A percentile compares a stretch with the other conserved stretches of the same genome.
phyloP scores from a whole-genome alignment of 2,888 invertebrate genomes.

The Pollenia angustigena region DNA sequence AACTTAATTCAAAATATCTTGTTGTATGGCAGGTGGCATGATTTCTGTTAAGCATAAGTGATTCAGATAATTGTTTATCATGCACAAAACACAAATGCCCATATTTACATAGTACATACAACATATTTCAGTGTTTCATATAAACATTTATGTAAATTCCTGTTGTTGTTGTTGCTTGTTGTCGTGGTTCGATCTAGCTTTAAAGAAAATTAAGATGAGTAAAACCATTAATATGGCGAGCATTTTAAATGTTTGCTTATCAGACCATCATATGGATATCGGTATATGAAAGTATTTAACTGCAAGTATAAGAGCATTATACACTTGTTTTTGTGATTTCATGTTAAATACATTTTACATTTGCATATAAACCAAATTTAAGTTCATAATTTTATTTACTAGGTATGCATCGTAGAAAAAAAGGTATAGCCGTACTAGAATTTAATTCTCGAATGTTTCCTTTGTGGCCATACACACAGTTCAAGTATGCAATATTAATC shows the following conservation, averaged over 20 bases:
- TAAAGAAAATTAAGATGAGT: slow-evolving; percentile 21
- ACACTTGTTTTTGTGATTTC: slow-evolving; percentile 12
- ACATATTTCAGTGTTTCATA: background rate
- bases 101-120: background rate
- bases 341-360: slow-evolving; percentile 39
- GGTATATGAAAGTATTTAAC: background rate
- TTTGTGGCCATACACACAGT: background rate
- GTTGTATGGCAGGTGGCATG: slow-evolving; percentile 53
- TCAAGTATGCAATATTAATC: background rate
- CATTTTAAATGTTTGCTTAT: slow-evolving; percentile 55
- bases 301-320: background rate
- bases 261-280: slow-evolving; percentile 36
- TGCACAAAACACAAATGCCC: background rate
- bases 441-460: slow-evolving; percentile 1
- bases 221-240: slow-evolving; percentile 22
- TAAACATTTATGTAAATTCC: slow-evolving; percentile 18
- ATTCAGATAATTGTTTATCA: slow-evolving; percentile 61
- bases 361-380: slow-evolving; percentile 32
- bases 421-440: no score
- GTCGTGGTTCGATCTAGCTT: background rate
- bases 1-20: slow-evolving; percentile 12
- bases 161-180: slow-evolving; percentile 1
- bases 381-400: slow-evolving; percentile 11
- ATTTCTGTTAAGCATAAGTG: slow-evolving; percentile 52
- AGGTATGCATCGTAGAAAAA: no score